Conservation (phyloP, 2,113 vertebrate genomes). For the Leucoraja erinaceus region DNA sequence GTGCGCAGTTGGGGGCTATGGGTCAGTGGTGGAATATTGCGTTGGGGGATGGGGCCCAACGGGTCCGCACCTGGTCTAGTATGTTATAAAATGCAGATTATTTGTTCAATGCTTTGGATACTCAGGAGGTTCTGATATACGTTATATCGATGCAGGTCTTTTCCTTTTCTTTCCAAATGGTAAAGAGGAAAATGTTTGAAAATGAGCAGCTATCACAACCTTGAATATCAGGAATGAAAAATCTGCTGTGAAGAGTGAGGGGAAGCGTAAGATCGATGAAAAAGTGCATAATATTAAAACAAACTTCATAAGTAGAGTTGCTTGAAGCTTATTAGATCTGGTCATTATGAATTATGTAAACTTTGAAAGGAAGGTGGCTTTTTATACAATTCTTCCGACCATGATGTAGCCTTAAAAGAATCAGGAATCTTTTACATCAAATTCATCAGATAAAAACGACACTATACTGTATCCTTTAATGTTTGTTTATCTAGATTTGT, state of each 20-base stretch:
- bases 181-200: background rate
- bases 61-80: no score
- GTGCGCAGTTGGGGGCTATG: no score
- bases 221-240: background rate
- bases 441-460: background rate
- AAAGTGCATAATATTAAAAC: background rate
- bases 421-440: background rate
- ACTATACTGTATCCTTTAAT: background rate
- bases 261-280: background rate
- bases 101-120: no score
- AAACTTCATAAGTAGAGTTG: background rate
- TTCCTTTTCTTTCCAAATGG: no score
- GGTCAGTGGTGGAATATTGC: no score
- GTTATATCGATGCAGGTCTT: no score
- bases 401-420: background rate
- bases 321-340: background rate
- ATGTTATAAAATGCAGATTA: no score
- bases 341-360: background rate
- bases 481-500: background rate
- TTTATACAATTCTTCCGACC: background rate
- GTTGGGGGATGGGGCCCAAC: no score
- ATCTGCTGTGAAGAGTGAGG: background rate
- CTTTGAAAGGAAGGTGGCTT: background rate
- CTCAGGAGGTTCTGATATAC: no score
- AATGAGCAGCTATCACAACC: background rate